Percentiles rank a stretch among this genome's conserved stretches.
Conservation (phyloP, 2,113 vertebrate genomes). For the Calonectris borealis region DNA sequence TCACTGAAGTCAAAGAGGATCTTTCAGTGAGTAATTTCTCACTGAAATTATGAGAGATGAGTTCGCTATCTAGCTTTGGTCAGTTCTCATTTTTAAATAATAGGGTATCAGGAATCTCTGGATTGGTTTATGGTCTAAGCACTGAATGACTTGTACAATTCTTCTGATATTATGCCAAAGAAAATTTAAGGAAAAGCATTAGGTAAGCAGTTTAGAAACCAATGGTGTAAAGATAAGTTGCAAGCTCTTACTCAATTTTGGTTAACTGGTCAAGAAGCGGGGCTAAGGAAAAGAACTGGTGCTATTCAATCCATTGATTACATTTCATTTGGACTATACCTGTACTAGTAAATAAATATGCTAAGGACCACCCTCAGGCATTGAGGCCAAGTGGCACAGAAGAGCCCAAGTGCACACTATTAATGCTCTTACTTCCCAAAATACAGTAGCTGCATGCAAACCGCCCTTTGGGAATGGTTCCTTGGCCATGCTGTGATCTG, state of each 20-base stretch:
- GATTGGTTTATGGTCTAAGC: background rate
- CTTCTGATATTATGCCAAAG: background rate
- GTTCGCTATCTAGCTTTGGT: background rate
- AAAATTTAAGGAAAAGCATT: background rate
- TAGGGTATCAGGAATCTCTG: background rate
- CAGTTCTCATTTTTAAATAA: background rate
- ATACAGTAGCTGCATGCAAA: background rate
- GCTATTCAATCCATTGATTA: background rate
- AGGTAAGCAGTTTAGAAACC: background rate
- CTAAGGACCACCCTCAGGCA: background rate
- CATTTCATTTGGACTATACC: background rate
- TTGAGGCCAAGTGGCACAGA: background rate
- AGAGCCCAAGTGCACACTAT: background rate
- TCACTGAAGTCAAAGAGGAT: background rate
- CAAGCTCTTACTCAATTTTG: background rate
- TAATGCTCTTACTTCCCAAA: background rate
- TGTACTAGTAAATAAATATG: background rate
- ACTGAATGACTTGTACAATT: background rate
- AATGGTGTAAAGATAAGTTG: background rate
- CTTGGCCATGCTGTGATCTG: background rate
- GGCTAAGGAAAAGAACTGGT: background rate
- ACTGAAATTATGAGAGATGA: background rate
- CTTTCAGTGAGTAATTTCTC: background rate
- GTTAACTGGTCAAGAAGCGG: background rate
- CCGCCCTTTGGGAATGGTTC: background rate